phyloP scores from a whole-genome alignment of 2,888 invertebrate species.

The Altica lythri region DNA sequence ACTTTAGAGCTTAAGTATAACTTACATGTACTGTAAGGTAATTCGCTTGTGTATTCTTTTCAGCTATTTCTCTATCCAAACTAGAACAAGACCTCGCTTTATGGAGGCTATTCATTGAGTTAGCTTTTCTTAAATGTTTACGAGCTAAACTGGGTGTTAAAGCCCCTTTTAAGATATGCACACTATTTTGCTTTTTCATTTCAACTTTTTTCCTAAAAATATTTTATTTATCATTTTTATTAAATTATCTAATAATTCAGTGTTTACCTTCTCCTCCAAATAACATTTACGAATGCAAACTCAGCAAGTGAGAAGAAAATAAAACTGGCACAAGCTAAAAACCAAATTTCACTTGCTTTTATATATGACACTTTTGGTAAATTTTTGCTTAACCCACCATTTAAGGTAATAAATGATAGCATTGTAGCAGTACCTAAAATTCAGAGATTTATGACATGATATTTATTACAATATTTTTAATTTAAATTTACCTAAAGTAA shows the following conservation, averaged over 20 bases:
- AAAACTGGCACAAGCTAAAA: conserved; percentile 81
- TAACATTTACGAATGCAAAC: conserved; percentile 88
- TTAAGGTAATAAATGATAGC: conserved; percentile 85
- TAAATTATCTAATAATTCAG: background rate
- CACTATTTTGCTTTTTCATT: conserved; percentile 61
- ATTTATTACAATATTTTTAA: too few relatives aligned
- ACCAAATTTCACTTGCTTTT: conserved; percentile 90
- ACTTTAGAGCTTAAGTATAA: conserved; percentile 9
- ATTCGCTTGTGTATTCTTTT: conserved; percentile 66
- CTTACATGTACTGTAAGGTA: conserved; percentile 77
- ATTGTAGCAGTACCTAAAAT: conserved; percentile 78
- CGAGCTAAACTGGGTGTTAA: conserved; percentile 77
- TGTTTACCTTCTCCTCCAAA: conserved; percentile 78
- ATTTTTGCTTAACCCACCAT: conserved; percentile 82
- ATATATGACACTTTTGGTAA: conserved; percentile 88
- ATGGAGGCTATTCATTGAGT: conserved; percentile 64
- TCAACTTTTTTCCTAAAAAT: conserved; percentile 47
- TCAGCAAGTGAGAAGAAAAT: conserved; percentile 85
- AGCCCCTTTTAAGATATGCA: conserved; percentile 82
- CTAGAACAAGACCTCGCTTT: conserved; percentile 77
- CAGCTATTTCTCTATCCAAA: conserved; percentile 63
- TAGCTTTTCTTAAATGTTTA: conserved; percentile 70
- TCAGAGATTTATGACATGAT: background rate
- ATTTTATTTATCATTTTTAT: conserved; percentile 42
- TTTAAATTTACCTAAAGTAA: conserved; percentile 78